phyloP scores from a whole-genome alignment of 2,113 vertebrate genomes.

The Brachyistius frenatus region DNA sequence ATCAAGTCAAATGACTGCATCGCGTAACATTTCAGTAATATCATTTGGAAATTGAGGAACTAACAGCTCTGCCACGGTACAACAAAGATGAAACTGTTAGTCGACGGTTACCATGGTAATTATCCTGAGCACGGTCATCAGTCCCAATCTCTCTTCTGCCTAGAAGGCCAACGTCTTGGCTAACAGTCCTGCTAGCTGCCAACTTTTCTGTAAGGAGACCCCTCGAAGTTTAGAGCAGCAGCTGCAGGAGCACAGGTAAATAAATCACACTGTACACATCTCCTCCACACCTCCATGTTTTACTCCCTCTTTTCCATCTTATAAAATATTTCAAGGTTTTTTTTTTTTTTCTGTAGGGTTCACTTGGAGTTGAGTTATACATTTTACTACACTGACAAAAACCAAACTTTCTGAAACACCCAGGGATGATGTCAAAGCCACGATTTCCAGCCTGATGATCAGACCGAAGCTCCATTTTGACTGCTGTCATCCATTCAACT shows the following conservation, averaged over 20 bases:
- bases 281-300: not conserved
- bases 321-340: not conserved
- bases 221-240: slow-evolving; percentile 97
- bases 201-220: slow-evolving; percentile 93
- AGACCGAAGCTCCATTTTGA: no score
- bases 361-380: not conserved
- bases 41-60: slow-evolving; percentile 15
- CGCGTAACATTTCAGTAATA: slow-evolving; percentile 12
- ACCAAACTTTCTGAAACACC: no score
- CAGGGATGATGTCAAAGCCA: no score
- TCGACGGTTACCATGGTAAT: slow-evolving; percentile 23
- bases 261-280: slow-evolving; percentile 66
- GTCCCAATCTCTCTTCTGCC: slow-evolving; percentile 60
- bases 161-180: slow-evolving; percentile 89
- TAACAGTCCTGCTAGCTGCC: slow-evolving; percentile 92
- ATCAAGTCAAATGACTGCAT: slow-evolving; percentile 5
- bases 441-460: no score
- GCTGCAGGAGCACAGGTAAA: slow-evolving; percentile 96
- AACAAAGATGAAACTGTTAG: not conserved
- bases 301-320: not conserved
- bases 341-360: not conserved
- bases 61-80: slow-evolving; percentile 2
- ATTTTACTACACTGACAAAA: no score
- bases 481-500: no score
- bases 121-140: slow-evolving; percentile 40